Base-by-base conservation (phyloP, 37 sponge, comb jelly and placozoan genomes). In the Hexactinellida sp. region DNA sequence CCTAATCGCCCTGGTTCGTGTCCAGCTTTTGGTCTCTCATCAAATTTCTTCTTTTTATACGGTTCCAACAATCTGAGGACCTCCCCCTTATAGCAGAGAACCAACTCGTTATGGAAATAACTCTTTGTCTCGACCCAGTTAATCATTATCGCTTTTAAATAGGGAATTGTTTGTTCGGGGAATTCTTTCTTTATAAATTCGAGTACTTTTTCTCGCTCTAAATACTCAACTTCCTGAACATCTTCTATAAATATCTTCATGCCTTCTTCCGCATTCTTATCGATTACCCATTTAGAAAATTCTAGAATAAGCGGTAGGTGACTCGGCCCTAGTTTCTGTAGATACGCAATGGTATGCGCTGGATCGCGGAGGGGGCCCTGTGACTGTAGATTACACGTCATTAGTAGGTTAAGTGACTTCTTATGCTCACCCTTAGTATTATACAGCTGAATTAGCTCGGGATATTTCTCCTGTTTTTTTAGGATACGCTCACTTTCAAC, bases 181-280 rank as follows among this genome's bases (percentile, higher is more conserved):
- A 87, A 87, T 82, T 38, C 23, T n/a, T 38, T 37, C 28, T 28
- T 54, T 19, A 38, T 36, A 24, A 39, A 24, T 82, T 82, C 36
- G 84, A 95, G 82, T 0, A 95, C 93, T 37, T 89, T 85, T 19
- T 85, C 28, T 25, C 93, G 87, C 21, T 91, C 89, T 39, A 91
- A 83, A 34, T 38, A 34, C 82, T 87, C 86, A 52, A 90, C 92
- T 82, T 95, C 93, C 24, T 39, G 41, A 0, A 84, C 38, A 55
- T 92, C 91, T 34, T 94, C 92, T 0, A 91, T 94, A 55, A 94
- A 94, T 25, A 94, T 92, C 84, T 89, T 39, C n/a, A 94, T 36
- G 0, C 55, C 88, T n/a, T 87, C 88, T 54, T 85, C 88, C 32
- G 90, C 37, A 23, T 36, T 21, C 19, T 84, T 85, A 41, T 90